Conservation (phyloP, 2,797 vertebrate genomes). For the Amphiprion clarkii region DNA sequence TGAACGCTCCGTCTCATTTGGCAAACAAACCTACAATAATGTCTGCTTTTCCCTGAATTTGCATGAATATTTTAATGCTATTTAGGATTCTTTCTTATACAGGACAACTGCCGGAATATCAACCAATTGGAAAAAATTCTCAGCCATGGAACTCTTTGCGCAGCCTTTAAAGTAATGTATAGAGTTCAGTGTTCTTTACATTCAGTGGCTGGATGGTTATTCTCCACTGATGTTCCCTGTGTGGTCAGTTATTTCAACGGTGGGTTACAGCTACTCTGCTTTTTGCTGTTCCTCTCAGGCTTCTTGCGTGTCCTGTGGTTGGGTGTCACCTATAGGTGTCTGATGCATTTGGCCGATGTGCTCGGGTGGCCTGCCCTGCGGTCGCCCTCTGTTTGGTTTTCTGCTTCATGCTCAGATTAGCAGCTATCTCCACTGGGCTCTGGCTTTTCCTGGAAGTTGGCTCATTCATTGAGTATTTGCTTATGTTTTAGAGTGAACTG, state of each 20-base stretch:
- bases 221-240: constrained; percentile 55
- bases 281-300: constrained; percentile 56
- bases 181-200: constrained; percentile 32
- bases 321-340: constrained; percentile 82
- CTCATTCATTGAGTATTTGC: constrained; percentile 78
- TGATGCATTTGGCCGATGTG: constrained; percentile 76
- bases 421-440: constrained; percentile 79
- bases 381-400: constrained; percentile 78
- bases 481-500: constrained; percentile 80
- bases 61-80: constrained; percentile 43
- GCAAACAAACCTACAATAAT: constrained; percentile 64
- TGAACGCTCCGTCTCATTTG: constrained; percentile 62
- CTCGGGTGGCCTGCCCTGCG: constrained; percentile 71
- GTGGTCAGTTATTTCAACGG: constrained; percentile 76
- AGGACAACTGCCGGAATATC: constrained; percentile 24
- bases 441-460: constrained; percentile 78
- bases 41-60: constrained; percentile 47
- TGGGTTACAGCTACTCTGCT: constrained; percentile 70
- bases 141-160: constrained; percentile 25
- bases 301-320: constrained; percentile 70
- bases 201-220: constrained; percentile 33
- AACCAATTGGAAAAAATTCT: constrained; percentile 41
- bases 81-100: constrained; percentile 36
- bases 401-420: constrained; percentile 81
- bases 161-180: constrained; percentile 41